Percentiles rank a stretch among this genome's conserved stretches.
Evolutionary conservation across 2,888 invertebrate species (phyloP).

Genomic region (Thymelicus acteon): DNA sequence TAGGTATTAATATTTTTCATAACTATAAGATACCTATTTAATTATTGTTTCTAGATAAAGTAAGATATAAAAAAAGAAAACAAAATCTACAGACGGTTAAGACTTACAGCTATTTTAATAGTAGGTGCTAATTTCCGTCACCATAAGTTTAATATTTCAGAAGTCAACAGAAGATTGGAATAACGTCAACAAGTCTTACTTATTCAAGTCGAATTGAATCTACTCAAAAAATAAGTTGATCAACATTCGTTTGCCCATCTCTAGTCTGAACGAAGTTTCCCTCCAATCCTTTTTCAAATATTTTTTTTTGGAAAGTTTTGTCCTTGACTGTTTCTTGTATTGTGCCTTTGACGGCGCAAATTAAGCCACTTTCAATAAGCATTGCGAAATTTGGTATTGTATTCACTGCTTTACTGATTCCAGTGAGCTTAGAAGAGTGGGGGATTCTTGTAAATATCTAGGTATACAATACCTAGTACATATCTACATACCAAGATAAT

Average conservation of each 20-base stretch:
- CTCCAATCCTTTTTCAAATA: conserved; percentile 35
- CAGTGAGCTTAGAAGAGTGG: background rate
- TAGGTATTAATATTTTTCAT: no score
- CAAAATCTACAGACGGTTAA: no score
- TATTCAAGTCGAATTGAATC: background rate
- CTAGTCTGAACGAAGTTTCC: conserved; percentile 26
- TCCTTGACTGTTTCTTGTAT: conserved; percentile 43
- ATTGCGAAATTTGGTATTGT: conserved; percentile 26
- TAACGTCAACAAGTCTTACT: background rate
- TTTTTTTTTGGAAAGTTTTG: conserved; percentile 39
- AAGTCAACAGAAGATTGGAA: no score
- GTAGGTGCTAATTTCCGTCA: no score
- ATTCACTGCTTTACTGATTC: conserved; percentile 3
- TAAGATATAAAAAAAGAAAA: no score
- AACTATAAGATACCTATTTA: no score
- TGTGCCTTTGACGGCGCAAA: conserved; percentile 32
- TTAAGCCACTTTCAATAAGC: conserved; percentile 36
- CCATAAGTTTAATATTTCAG: no score
- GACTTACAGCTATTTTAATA: no score
- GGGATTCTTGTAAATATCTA: background rate
- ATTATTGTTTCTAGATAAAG: no score
- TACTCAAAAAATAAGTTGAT: background rate
- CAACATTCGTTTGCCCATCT: conserved; percentile 13
- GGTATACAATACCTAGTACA: no score
- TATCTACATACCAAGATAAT: no score